Base-by-base conservation (phyloP, 2,113 vertebrate species). In the Eulemur macaco region DNA sequence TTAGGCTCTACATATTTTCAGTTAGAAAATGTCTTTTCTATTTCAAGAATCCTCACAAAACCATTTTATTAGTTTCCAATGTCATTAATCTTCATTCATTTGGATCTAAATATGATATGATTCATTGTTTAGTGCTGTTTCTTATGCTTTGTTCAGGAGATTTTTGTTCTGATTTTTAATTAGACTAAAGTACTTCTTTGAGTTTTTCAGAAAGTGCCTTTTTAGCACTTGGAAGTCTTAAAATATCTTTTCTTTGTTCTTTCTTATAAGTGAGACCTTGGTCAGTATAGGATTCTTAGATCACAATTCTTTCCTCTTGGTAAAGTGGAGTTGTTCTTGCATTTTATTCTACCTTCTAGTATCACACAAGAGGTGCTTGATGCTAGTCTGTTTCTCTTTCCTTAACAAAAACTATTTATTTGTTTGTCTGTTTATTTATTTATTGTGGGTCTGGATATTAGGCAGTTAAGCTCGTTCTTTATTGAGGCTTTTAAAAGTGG, bases 21-120 rank as follows among this genome's bases (percentile, higher is more conserved):
- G 56, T 82, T 89, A 54, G 20, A 94, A 68, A 89, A 74, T 78
- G 3, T 23, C 23, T 42, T 29, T 93, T 91, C 66, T 64, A 17
- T 86, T 86, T 96, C 20, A 81, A 89, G 64, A 89, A 85, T 54
- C 7, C 60, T 95, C 82, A n/a, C 1, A 86, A 74, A 80, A 82
- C 0, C 2, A 34, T 77, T 97, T 85, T 95, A 73, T 92, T 89
- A 83, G 18, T 94, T 97, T 85, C 37, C 63, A 77, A 9, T 71
- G 66, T 69, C 54, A 88, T 95, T 88, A 84, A 74, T 88, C 29
- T 31, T 88, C 14, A 89, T 89, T 96, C 5, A 39, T 89, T 82
- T 91, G 69, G 42, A 54, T 71, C 50, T 82, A 91, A 94, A 31
- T 97, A 87, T 73, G 47, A 96, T 91, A 86, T 68, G 45, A 89